phyloP scores from a whole-genome alignment of 2,113 vertebrate species.

The Empidonax alnorum region DNA sequence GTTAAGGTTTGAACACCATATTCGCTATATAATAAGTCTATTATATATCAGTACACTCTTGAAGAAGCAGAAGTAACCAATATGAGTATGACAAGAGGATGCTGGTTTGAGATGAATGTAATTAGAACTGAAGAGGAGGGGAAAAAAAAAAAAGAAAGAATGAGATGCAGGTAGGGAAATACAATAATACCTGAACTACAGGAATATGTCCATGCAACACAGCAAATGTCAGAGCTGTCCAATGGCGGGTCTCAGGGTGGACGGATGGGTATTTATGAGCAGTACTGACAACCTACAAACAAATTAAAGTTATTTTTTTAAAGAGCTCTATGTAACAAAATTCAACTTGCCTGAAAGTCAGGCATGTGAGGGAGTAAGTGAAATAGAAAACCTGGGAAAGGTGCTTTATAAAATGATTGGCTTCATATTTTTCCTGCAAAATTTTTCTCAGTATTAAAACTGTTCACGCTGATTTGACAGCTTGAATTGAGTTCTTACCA shows the following conservation, averaged over 20 bases:
- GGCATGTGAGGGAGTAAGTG: constrained; percentile 19
- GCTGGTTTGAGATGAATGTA: constrained; percentile 68
- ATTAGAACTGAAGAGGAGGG: constrained; percentile 56
- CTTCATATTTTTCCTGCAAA: constrained; percentile 1
- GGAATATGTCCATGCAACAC: constrained; percentile 99
- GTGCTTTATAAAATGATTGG: not conserved
- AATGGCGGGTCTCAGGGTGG: constrained; percentile 97
- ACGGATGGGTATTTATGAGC: constrained; percentile 98
- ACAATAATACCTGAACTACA: constrained; percentile 94
- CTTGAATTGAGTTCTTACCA: constrained; percentile 55
- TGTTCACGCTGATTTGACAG: constrained; percentile 35
- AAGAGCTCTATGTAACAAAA: constrained; percentile 61
- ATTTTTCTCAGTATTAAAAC: constrained; percentile 17
- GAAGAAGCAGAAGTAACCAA: constrained; percentile 74
- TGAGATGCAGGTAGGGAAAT: constrained; percentile 77
- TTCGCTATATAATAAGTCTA: constrained; percentile 1
- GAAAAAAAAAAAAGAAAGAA: constrained; percentile 51
- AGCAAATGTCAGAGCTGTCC: constrained; percentile 98
- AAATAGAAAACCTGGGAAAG: constrained; percentile 24
- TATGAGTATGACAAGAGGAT: constrained; percentile 69
- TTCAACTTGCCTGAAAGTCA: constrained; percentile 55
- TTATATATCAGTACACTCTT: constrained; percentile 61
- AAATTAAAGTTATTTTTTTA: constrained; percentile 79
- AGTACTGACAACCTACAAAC: constrained; percentile 97
- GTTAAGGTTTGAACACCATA: constrained; percentile 47